These are phyloP conservation scores for Synanthedon vespiformis DNA, from an alignment of 2,888 invertebrate species.

Conservation along the genomic window DNA sequence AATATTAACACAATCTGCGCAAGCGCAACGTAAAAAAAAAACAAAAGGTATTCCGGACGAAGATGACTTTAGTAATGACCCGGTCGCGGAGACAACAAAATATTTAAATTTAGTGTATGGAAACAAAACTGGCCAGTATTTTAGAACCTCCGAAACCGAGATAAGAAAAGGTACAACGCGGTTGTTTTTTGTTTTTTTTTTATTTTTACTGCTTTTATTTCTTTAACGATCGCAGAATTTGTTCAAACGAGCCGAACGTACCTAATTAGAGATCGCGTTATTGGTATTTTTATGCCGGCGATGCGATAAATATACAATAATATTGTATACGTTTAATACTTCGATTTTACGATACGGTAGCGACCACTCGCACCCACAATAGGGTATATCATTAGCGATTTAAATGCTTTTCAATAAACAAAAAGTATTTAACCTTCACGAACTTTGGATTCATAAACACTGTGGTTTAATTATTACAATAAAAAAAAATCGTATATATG, in stretches of 20 bases:
- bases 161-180: neutral
- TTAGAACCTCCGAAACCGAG: neutral
- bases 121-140: neutral
- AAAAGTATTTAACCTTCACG: too few relatives aligned
- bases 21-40: too few relatives aligned
- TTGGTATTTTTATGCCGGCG: constrained; percentile 1
- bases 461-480: too few relatives aligned
- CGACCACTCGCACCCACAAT: neutral
- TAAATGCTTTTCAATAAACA: too few relatives aligned
- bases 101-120: neutral
- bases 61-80: too few relatives aligned
- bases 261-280: constrained; percentile 11
- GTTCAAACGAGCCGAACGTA: constrained; percentile 7
- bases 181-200: neutral
- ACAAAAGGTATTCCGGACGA: too few relatives aligned
- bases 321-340: neutral
- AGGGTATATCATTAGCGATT: too few relatives aligned
- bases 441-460: too few relatives aligned
- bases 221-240: constrained; percentile 7
- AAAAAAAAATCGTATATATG: too few relatives aligned
- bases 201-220: constrained; percentile 1
- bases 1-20: too few relatives aligned
- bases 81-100: neutral
- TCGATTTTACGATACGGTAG: constrained; percentile 4
- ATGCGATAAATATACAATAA: neutral